Base-by-base conservation (phyloP, 2,113 vertebrate genomes). In the Eulacestoma nigropectus region DNA sequence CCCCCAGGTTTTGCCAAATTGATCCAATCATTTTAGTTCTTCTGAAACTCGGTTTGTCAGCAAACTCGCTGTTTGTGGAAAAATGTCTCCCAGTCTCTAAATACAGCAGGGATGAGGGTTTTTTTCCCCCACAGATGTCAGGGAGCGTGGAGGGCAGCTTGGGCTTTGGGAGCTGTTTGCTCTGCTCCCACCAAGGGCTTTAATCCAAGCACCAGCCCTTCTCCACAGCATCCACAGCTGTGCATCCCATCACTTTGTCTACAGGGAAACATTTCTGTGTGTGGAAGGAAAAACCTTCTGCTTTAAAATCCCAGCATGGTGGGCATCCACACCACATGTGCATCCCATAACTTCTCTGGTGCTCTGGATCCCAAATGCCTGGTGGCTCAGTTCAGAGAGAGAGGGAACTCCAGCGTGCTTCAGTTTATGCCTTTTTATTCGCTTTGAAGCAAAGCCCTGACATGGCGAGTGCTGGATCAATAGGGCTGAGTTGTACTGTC, bases 1-100 rank as follows among this genome's bases (percentile, higher is more conserved):
- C 87, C 91, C 89, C 53, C 73, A 87, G 95, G 95, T 94, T 95
- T 96, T 91, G 69, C 87, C 84, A 96, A 95, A 95, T 96, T 96
- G 95, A 93, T 92, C 93, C 94, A 97, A 95, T 96, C 95, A 95
- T 92, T 95, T 96, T 52, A 91, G 93, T 95, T 92, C 94, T 95
- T 92, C 81, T 49, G 89, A 70, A 94, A 82, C 83, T 84, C 9
- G 0, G 68, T 93, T 93, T 97, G 94, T 96, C 95, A 97, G 95
- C 93, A 92, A 87, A 86, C 68, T 95, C 3, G 1, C 88, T 90
- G 75, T 83, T 90, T 86, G 76, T 85, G 76, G 90, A 80, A 88
- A 84, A 94, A 90, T 0, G 1, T 89, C 68, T 92, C 82, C 72
- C 4, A 2, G 21, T 33, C 68, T 79, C 90, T 88, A 79, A 94